Conservation (phyloP, 2,797 vertebrate species). For the Lacerta viridis region DNA sequence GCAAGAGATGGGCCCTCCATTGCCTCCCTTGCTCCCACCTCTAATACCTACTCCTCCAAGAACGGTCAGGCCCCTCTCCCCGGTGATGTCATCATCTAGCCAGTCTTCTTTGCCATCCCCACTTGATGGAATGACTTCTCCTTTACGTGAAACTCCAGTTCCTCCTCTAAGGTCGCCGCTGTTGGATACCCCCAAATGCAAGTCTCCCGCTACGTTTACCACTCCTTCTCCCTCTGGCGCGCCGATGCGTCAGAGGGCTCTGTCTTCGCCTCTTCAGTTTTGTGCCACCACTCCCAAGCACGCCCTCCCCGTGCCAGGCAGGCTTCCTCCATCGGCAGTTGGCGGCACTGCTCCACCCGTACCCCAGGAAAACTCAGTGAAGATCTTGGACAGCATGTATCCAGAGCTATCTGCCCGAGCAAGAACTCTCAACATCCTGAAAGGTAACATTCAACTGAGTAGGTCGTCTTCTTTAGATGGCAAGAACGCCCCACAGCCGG, state of each 20-base stretch:
- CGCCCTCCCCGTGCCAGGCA: constrained; percentile 93
- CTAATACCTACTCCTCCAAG: constrained; percentile 87
- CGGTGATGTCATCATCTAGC: constrained; percentile 76
- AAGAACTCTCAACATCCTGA: constrained; percentile 92
- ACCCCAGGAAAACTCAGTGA: constrained; percentile 93
- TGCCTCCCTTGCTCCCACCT: constrained; percentile 89
- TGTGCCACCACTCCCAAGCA: constrained; percentile 96
- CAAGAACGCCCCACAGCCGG: constrained; percentile 67
- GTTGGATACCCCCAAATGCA: constrained; percentile 60
- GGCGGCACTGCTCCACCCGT: constrained; percentile 74
- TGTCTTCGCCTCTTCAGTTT: constrained; percentile 93
- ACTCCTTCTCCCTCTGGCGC: constrained; percentile 80
- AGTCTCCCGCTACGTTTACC: constrained; percentile 70
- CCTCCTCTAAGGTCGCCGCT: constrained; percentile 71
- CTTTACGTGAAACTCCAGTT: constrained; percentile 62
- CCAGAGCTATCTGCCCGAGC: constrained; percentile 94
- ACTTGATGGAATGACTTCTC: constrained; percentile 77
- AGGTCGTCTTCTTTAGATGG: constrained; percentile 77
- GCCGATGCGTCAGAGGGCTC: constrained; percentile 71
- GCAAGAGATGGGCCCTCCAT: constrained; percentile 91
- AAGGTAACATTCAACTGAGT: constrained; percentile 88
- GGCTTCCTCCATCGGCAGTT: constrained; percentile 84
- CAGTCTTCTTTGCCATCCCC: constrained; percentile 84
- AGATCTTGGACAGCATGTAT: constrained; percentile 95
- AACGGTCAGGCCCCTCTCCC: constrained; percentile 73